These are phyloP conservation scores for Pyrgus malvae DNA, from an alignment of 2,888 invertebrate species.

Conservation along the genomic window DNA sequence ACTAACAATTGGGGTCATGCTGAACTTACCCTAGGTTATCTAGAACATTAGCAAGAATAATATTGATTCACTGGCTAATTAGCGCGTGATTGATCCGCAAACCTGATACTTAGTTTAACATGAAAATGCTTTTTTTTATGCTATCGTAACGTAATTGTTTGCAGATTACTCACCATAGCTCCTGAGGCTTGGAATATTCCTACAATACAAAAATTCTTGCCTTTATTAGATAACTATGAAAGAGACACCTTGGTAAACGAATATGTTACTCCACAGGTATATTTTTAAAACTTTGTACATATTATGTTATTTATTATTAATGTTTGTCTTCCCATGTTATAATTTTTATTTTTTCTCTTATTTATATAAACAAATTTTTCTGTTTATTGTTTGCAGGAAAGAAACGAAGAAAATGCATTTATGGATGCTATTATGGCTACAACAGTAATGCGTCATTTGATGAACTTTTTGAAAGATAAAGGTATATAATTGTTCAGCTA, in stretches of 20 bases:
- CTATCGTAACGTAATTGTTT: constrained; percentile 34
- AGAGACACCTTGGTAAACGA: constrained; percentile 88
- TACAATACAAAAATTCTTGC: constrained; percentile 87
- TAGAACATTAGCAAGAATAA: too few species aligned
- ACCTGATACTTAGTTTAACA: neutral
- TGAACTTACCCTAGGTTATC: too few species aligned
- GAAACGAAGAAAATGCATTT: constrained; percentile 89
- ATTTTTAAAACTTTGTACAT: too few species aligned
- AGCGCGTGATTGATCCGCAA: neutral
- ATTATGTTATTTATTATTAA: too few species aligned
- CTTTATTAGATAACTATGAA: constrained; percentile 93
- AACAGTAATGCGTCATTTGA: constrained; percentile 86
- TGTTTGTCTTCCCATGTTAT: too few species aligned
- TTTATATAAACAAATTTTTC: neutral
- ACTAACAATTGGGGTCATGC: too few species aligned
- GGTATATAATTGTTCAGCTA: too few species aligned
- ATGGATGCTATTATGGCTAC: constrained; percentile 90
- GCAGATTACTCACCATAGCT: constrained; percentile 85
- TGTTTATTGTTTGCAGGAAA: constrained; percentile 74
- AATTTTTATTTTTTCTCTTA: neutral
- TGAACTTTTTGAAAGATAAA: constrained; percentile 85
- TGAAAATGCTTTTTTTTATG: neutral
- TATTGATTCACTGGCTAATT: neutral
- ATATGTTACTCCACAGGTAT: constrained; percentile 85
- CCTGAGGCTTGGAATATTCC: constrained; percentile 84